Base-by-base conservation (phyloP, 2,888 invertebrate species). In the Bellardia bayeri region DNA sequence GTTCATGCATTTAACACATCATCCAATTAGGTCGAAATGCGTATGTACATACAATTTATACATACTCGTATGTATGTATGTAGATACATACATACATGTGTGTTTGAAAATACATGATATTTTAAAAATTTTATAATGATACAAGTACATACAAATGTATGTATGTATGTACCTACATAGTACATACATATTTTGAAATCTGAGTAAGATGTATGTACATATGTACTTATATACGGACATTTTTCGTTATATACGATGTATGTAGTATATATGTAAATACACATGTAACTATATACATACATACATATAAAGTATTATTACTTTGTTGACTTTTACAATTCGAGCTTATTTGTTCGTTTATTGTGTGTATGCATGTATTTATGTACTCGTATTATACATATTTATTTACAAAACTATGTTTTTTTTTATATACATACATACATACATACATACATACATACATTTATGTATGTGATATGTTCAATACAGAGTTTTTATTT, bases 311-410 rank as follows among this genome's bases (percentile, higher is more conserved):
- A n/a, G 33, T 16, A 58, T 40, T 56, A 51, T 49, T 61, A 16
- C 42, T 82, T 84, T 85, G 79, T 80, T 88, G 78, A 85, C 79
- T 61, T 88, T 82, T 85, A 85, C 79, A 88, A 80, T 88, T 88
- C 66, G 82, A 80, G 82, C 74, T 80, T 80, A 49, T 30, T 68
- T 80, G 58, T 75, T 51, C 16, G 45, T 42, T 33, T 64, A 58
- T 61, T 75, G 54, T 64, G n/a, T 75, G 33, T 45, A 11, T 74
- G 8, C 30, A 14, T 61, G 45, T 75, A 13, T 6, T 16, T 30
- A 58, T 58, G 23, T 23, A 23, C 23, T 23, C 23, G 23, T 23
- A 23, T 23, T 23, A 23, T 23, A 23, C 23, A 23, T 23, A 23
- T 11, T 11, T 37, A 37, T 45, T 45, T 78, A 30, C 40, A 54